Evolutionary conservation across 2,888 invertebrate genomes (phyloP), one percentile per base, ranked within the genome.

Genomic region (Spisula subtruncata): DNA sequence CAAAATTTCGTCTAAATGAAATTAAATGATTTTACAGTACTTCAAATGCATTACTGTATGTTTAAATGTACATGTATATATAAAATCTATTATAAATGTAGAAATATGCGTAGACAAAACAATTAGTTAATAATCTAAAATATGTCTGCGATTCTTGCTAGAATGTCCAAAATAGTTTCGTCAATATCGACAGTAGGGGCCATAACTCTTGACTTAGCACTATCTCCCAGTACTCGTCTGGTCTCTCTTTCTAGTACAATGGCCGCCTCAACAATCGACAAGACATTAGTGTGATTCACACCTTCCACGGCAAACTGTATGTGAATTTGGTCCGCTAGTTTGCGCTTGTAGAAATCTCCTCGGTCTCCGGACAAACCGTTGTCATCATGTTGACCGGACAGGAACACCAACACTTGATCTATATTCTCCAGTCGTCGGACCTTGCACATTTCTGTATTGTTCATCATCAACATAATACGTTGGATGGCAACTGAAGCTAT

Each of bases 291-390:
- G 87, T 96, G 95, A 14, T 94, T 94, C 16, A 96, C 93, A 41
- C 95, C 94, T 35, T 95, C 93, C 32, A 95, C 92, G 10, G 94
- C 92, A 86, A 93, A 96, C 32, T 94, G 93, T 25, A 94, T 81
- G 86, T 94, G 95, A n/a, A 96, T 91, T 89, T 96, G 94, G 89
- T 95, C 95, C 5, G 96, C 95, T 80, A 96, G 88, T 86, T 95
- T 94, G n/a, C 96, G 90, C 35, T 94, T 89, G 88, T 95, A 96
- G 90, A 96, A 95, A 87, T 96, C 96, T n/a, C 95, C 96, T 25
- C 95, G 90, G 88, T 96, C 95, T 0, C 96, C 96, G 6, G 93
- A 93, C 79, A 94, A 84, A 10, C 94, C 95, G 0, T 94, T 90
- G 80, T 96, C 96, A 48, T 95, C 95, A 89, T 95, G 95, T 82